These are phyloP conservation scores for Marcusenius ussheri DNA, from an alignment of 2,113 vertebrate genomes.

Conservation along the genomic window DNA sequence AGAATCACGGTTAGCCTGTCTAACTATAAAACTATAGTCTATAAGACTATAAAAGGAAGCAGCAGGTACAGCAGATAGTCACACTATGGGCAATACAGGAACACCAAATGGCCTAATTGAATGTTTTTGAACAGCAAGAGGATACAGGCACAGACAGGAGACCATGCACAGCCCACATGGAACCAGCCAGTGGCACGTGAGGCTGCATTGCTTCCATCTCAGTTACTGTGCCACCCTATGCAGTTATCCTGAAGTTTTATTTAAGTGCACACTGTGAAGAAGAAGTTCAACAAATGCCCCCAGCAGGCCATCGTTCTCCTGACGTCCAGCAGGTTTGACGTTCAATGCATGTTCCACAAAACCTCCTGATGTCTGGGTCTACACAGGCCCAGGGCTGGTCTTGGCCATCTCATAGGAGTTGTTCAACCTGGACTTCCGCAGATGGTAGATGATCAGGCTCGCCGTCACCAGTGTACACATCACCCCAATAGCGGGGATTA, in stretches of 20 bases:
- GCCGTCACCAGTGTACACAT: constrained; percentile 24
- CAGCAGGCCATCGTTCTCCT: not conserved
- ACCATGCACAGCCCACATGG: not conserved
- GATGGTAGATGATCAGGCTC: constrained; percentile 36
- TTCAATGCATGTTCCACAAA: not conserved
- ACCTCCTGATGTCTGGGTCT: not conserved
- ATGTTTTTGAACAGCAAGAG: not conserved
- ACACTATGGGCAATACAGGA: not conserved
- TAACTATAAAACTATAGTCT: too few species aligned
- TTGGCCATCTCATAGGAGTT: constrained; percentile 55
- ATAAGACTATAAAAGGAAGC: not conserved
- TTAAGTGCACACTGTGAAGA: not conserved
- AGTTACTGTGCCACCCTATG: not conserved
- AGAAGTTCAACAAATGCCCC: not conserved
- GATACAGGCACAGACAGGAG: not conserved
- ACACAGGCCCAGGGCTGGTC: constrained; percentile 16
- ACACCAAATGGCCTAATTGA: not conserved
- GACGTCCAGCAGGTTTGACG: not conserved
- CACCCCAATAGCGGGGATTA: constrained; percentile 30
- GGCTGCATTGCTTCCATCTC: not conserved
- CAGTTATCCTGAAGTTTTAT: not conserved
- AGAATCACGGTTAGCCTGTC: not conserved
- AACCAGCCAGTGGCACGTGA: not conserved
- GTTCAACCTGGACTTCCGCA: constrained; percentile 51
- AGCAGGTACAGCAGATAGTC: not conserved